Evolutionary conservation across 1,140 invertebrate genomes (phyloP).

Genomic region (Cydia splendana): DNA sequence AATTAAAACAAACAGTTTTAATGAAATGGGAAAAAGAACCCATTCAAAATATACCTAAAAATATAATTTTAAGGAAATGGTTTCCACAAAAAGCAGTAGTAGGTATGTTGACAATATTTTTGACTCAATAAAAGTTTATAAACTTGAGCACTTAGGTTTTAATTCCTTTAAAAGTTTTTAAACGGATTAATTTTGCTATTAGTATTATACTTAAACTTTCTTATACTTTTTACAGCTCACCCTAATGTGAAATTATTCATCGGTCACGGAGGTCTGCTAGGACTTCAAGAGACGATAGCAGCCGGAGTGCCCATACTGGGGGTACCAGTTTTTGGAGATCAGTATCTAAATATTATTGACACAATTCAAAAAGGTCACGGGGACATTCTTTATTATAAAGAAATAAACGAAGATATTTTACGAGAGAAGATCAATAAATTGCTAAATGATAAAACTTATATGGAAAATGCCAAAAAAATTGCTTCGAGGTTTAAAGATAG

Average conservation of each 20-base stretch:
- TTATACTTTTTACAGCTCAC: conserved; percentile 55
- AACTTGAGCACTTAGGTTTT: background rate
- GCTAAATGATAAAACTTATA: conserved; percentile 40
- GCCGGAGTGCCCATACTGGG: conserved; percentile 83
- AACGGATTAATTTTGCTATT: background rate
- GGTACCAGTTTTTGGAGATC: conserved; percentile 82
- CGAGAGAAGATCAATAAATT: conserved; percentile 39
- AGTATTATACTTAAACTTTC: background rate
- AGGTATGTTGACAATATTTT: conserved; percentile 40
- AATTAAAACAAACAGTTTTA: conserved; percentile 63
- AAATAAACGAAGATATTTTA: conserved; percentile 40
- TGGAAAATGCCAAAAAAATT: conserved; percentile 52
- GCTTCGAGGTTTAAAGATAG: conserved; percentile 74
- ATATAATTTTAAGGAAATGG: conserved; percentile 81
- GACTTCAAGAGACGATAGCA: conserved; percentile 81
- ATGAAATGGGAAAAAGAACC: conserved; percentile 71
- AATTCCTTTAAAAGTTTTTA: too few species aligned
- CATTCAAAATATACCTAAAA: conserved; percentile 55
- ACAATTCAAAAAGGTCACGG: conserved; percentile 67
- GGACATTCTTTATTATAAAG: conserved; percentile 43
- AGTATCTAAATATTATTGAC: conserved; percentile 73
- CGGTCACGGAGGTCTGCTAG: conserved; percentile 82
- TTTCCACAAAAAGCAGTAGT: conserved; percentile 82
- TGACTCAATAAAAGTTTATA: background rate
- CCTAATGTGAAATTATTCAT: conserved; percentile 79